Conservation (phyloP, 2,888 invertebrate species). For the Allacma fusca region DNA sequence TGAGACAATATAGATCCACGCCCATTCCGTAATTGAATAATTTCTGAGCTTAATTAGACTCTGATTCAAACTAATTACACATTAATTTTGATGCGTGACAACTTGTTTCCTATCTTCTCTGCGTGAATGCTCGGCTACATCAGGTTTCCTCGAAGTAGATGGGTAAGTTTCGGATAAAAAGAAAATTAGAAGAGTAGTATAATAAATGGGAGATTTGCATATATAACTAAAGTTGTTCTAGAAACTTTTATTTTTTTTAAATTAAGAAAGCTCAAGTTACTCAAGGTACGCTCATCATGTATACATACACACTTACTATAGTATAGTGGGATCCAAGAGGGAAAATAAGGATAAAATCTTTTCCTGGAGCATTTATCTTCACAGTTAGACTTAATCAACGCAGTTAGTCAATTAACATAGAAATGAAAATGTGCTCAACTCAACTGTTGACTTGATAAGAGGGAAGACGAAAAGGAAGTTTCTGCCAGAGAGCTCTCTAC, state of each 20-base stretch:
- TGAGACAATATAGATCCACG: background rate
- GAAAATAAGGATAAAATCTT: constrained; percentile 13
- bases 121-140: background rate
- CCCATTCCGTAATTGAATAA: constrained; percentile 17
- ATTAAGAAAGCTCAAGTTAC: background rate
- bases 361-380: constrained; percentile 23
- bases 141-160: background rate
- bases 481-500: too few species aligned
- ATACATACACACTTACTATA: background rate
- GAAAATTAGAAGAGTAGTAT: too few species aligned
- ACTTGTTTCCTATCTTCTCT: constrained; percentile 12
- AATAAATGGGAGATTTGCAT: too few species aligned
- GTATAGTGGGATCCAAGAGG: background rate
- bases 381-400: constrained; percentile 25
- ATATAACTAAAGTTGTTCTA: constrained; percentile 1
- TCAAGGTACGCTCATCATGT: background rate
- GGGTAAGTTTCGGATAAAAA: too few species aligned
- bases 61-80: constrained; percentile 22
- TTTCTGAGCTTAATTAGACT: constrained; percentile 13
- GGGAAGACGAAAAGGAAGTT: background rate
- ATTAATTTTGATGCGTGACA: constrained; percentile 18
- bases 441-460: constrained; percentile 18
- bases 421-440: constrained; percentile 8
- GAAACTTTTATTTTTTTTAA: constrained; percentile 5
- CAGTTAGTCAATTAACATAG: constrained; percentile 13